These are phyloP conservation scores for Oligia strigilis DNA, from an alignment of 2,888 invertebrate species.

Conservation along the genomic window DNA sequence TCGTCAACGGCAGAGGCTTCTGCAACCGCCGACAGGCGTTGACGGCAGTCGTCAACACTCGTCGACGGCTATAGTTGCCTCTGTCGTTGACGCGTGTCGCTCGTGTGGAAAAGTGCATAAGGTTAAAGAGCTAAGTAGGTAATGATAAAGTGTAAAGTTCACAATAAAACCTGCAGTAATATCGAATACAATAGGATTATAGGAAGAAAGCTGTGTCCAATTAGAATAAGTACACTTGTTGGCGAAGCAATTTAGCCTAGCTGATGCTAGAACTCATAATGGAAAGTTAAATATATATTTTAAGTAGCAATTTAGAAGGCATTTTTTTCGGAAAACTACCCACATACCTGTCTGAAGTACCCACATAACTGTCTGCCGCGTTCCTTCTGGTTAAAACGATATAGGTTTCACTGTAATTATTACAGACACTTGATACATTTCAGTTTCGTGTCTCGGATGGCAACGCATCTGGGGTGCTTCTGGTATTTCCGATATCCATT, in stretches of 20 bases:
- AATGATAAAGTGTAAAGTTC: not conserved
- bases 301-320: not conserved
- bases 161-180: not conserved
- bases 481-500: not conserved
- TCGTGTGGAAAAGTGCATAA: no score
- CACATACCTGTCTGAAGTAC: not conserved
- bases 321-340: not conserved
- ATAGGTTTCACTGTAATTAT: not conserved
- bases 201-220: no score
- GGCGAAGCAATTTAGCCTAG: not conserved
- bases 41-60: no score
- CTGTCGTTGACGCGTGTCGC: no score
- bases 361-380: not conserved
- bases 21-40: no score
- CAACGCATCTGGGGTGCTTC: not conserved
- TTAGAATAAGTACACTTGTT: not conserved
- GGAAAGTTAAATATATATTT: not conserved
- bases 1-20: no score
- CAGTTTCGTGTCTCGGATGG: not conserved
- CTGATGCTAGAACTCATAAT: not conserved
- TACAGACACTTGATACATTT: no score
- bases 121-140: no score
- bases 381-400: not conserved
- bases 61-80: no score
- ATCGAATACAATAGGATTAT: not conserved